phyloP scores from a whole-genome alignment of 2,888 invertebrate species.

The Volucella bombylans region DNA sequence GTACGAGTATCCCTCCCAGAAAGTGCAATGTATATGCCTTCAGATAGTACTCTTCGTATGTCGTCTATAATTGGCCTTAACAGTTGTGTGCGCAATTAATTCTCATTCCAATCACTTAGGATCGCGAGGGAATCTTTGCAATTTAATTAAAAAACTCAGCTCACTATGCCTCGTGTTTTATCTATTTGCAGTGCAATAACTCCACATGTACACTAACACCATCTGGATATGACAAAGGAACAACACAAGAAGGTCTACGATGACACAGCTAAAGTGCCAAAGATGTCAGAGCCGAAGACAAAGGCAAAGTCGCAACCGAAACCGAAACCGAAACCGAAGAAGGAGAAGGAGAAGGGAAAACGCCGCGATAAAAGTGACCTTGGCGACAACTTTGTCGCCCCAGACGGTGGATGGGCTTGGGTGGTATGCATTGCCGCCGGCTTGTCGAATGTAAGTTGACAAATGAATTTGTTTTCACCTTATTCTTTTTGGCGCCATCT shows the following conservation, averaged over 20 bases:
- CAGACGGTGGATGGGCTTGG: constrained; percentile 91
- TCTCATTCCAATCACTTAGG: constrained; percentile 65
- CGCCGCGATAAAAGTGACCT: constrained; percentile 81
- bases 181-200: constrained; percentile 20
- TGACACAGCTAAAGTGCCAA: constrained; percentile 52
- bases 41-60: background rate
- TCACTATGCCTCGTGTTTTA: background rate
- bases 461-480: background rate
- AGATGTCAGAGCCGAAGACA: constrained; percentile 31
- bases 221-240: constrained; percentile 62
- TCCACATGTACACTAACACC: constrained; percentile 42
- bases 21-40: background rate
- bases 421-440: constrained; percentile 88
- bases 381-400: constrained; percentile 85
- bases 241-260: constrained; percentile 60
- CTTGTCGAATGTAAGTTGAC: constrained; percentile 87
- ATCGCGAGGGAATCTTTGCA: constrained; percentile 37
- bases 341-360: constrained; percentile 80
- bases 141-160: constrained; percentile 50
- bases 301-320: constrained; percentile 18
- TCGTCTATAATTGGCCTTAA: constrained; percentile 33
- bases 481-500: background rate
- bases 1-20: background rate
- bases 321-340: constrained; percentile 1
- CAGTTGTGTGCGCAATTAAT: constrained; percentile 54